Evolutionary conservation across 2,797 vertebrate genomes (phyloP).

Genomic region (Scleropages formosus): DNA sequence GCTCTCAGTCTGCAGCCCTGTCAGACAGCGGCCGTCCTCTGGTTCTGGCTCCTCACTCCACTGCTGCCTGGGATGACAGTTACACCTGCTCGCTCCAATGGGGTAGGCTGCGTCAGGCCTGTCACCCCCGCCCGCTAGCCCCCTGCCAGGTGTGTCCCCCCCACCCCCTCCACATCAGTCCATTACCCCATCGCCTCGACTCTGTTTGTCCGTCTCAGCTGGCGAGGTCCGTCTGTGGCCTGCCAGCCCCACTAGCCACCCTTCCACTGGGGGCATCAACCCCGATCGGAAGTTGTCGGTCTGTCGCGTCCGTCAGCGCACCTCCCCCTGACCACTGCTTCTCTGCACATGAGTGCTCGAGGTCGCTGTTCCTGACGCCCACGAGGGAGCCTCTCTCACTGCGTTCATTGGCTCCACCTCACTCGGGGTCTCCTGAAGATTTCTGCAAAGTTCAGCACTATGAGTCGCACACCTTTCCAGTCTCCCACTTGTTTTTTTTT

Average conservation of each 20-base stretch:
- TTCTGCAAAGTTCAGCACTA: not conserved
- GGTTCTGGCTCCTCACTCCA: slow-evolving; percentile 36
- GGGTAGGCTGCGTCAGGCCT: slow-evolving; percentile 38
- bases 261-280: not conserved
- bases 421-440: not conserved
- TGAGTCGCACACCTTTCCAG: slow-evolving; percentile 28
- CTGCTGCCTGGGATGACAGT: slow-evolving; percentile 39
- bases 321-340: slow-evolving; percentile 29
- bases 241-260: not conserved
- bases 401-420: not conserved
- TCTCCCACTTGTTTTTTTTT: not conserved
- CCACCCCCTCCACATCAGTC: slow-evolving; percentile 29
- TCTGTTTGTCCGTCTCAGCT: slow-evolving; percentile 36
- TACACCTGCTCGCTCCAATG: slow-evolving; percentile 53
- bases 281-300: slow-evolving; percentile 37
- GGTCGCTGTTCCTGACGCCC: slow-evolving; percentile 27
- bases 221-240: slow-evolving; percentile 18
- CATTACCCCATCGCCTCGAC: slow-evolving; percentile 27
- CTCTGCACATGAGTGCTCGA: slow-evolving; percentile 44
- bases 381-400: not conserved
- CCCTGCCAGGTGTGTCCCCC: not conserved
- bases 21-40: slow-evolving; percentile 33
- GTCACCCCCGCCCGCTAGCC: slow-evolving; percentile 12
- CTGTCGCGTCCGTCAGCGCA: slow-evolving; percentile 26
- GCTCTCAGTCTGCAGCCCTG: not conserved